phyloP scores from a whole-genome alignment of 2,797 vertebrate species.

The Xenentodon cancila region DNA sequence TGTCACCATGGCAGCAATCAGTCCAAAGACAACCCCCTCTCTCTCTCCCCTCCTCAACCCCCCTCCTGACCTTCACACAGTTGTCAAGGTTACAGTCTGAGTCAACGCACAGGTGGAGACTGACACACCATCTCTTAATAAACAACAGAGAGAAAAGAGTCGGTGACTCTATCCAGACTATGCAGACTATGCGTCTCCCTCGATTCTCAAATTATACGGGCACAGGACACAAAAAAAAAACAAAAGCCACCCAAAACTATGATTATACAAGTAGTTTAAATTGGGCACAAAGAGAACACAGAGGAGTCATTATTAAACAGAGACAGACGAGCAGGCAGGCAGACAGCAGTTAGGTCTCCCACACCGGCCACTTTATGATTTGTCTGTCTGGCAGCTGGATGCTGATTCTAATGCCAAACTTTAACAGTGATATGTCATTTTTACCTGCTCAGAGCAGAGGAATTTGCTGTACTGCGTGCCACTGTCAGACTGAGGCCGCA shows the following conservation, averaged over 20 bases:
- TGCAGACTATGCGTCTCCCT: background rate
- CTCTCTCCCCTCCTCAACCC: slow-evolving; percentile 9
- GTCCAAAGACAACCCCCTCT: slow-evolving; percentile 25
- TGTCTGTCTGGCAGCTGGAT: slow-evolving; percentile 4
- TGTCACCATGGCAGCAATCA: slow-evolving; percentile 67
- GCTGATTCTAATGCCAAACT: slow-evolving; percentile 18
- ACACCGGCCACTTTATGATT: slow-evolving; percentile 22
- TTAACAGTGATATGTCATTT: slow-evolving; percentile 22
- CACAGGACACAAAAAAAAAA: background rate
- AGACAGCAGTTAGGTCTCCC: slow-evolving; percentile 32
- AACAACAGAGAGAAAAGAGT: slow-evolving; percentile 4
- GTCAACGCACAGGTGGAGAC: slow-evolving; percentile 55
- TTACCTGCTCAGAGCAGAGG: slow-evolving; percentile 13
- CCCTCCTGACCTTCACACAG: slow-evolving; percentile 65
- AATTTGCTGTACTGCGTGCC: slow-evolving; percentile 22
- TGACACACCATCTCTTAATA: slow-evolving; percentile 20
- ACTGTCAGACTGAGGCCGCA: background rate
- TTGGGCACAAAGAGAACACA: slow-evolving; percentile 21
- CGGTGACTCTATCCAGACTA: slow-evolving; percentile 5
- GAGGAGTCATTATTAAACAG: slow-evolving; percentile 40
- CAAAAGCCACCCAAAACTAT: slow-evolving; percentile 5
- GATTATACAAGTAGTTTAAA: slow-evolving; percentile 38
- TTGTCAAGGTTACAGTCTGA: slow-evolving; percentile 73
- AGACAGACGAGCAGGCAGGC: slow-evolving; percentile 35
- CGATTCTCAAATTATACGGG: slow-evolving; percentile 1